A percentile compares a stretch with the other conserved stretches of the same genome.
These are phyloP conservation scores for Dynastes hyllus DNA, from an alignment of 2,888 invertebrate species.

Conservation along the genomic window DNA sequence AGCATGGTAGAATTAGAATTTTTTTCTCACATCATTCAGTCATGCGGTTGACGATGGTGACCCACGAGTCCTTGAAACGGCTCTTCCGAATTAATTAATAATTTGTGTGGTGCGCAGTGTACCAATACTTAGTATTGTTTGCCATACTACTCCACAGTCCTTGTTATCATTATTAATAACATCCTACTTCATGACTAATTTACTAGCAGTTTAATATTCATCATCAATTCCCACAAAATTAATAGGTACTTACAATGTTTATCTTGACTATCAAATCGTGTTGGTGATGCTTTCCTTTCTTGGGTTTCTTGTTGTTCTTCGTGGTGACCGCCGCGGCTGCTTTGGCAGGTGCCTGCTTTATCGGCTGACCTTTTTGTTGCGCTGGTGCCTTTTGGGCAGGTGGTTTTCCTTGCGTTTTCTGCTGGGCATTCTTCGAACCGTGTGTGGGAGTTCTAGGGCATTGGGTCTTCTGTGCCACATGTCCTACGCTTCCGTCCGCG, in stretches of 20 bases:
- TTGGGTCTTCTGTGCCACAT: conserved; percentile 79
- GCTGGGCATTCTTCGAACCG: conserved; percentile 73
- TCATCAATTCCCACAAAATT: too few relatives aligned
- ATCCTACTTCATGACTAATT: too few relatives aligned
- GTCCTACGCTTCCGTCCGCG: conserved; percentile 81
- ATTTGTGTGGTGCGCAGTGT: too few relatives aligned
- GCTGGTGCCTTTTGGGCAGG: conserved; percentile 78
- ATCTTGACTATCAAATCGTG: conserved; percentile 89
- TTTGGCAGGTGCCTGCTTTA: conserved; percentile 78
- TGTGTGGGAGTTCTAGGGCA: conserved; percentile 79
- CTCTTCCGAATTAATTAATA: too few relatives aligned
- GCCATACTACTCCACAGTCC: too few relatives aligned
- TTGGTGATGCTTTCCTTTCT: conserved; percentile 86
- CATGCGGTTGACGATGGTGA: too few relatives aligned
- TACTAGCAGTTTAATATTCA: too few relatives aligned
- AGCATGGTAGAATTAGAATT: too few relatives aligned
- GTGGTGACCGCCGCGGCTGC: conserved; percentile 75
- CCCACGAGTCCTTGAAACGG: too few relatives aligned
- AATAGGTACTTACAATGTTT: conserved; percentile 79
- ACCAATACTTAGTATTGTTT: too few relatives aligned
- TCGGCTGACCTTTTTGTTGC: conserved; percentile 82
- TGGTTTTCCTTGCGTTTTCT: conserved; percentile 75
- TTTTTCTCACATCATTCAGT: too few relatives aligned
- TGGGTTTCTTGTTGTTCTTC: conserved; percentile 81
- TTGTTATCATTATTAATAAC: too few relatives aligned